These are phyloP conservation scores for Drosophila merina DNA, from an alignment of 2,888 invertebrate species.

Conservation along the genomic window DNA sequence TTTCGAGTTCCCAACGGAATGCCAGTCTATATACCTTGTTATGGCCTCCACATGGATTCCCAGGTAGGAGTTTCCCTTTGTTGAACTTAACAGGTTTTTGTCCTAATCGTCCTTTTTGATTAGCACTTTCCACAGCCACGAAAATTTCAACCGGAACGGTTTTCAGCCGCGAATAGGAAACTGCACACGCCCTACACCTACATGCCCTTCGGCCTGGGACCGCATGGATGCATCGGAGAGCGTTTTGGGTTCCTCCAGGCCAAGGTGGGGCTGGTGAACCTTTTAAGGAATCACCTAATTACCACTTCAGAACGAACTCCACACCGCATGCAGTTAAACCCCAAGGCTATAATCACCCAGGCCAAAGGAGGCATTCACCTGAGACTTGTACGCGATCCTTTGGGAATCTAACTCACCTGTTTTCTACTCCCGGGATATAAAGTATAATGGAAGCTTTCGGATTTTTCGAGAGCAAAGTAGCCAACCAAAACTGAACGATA, in stretches of 20 bases:
- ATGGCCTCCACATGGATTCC: slow-evolving; percentile 81
- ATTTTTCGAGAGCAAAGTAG: slow-evolving; percentile 21
- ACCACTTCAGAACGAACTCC: slow-evolving; percentile 72
- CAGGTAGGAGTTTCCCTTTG: slow-evolving; percentile 60
- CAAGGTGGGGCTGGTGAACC: slow-evolving; percentile 82
- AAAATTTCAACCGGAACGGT: slow-evolving; percentile 83
- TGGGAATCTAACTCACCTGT: slow-evolving; percentile 51
- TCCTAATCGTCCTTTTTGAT: slow-evolving; percentile 5
- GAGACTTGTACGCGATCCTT: slow-evolving; percentile 78
- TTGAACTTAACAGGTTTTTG: too few relatives aligned
- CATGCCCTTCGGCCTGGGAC: slow-evolving; percentile 83
- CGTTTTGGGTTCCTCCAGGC: slow-evolving; percentile 82
- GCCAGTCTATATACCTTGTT: slow-evolving; percentile 81
- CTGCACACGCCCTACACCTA: slow-evolving; percentile 80
- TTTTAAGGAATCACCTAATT: slow-evolving; percentile 81
- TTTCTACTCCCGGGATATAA: too few relatives aligned
- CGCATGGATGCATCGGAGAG: slow-evolving; percentile 83
- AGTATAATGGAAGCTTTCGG: neutral
- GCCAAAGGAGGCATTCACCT: slow-evolving; percentile 81
- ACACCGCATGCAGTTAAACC: slow-evolving; percentile 75
- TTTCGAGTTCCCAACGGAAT: slow-evolving; percentile 78
- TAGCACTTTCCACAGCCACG: slow-evolving; percentile 82
- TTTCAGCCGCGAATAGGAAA: slow-evolving; percentile 80
- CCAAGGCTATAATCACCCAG: slow-evolving; percentile 80
- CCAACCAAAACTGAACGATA: slow-evolving; percentile 42